Percentiles rank a stretch among this genome's conserved stretches.
Evolutionary conservation across 2,888 invertebrate species (phyloP).

Genomic region (Tetragonula carbonaria): DNA sequence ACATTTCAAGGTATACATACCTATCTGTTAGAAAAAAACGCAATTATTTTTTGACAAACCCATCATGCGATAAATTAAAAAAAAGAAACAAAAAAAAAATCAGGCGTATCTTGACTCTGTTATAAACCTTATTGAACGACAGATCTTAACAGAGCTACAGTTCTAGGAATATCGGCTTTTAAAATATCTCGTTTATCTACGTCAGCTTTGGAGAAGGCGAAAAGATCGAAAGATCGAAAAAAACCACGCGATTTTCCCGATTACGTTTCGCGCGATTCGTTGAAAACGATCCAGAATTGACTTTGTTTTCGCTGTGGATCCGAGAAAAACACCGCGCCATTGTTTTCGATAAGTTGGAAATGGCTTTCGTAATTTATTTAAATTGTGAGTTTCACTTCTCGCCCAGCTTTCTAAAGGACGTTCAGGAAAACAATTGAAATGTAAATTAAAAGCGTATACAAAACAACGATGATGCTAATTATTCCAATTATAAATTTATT

Average conservation of each 20-base stretch:
- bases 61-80: no score
- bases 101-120: neutral
- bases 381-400: constrained; percentile 28
- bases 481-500: constrained; percentile 46
- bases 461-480: constrained; percentile 25
- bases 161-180: neutral
- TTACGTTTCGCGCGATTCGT: neutral
- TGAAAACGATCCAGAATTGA: neutral
- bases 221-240: neutral
- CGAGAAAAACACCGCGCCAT: constrained; percentile 13
- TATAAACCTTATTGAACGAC: neutral
- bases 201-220: neutral
- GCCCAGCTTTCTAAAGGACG: neutral
- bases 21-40: no score
- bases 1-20: no score
- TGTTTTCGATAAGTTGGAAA: constrained; percentile 25
- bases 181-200: neutral
- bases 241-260: neutral
- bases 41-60: no score
- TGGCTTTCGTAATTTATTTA: constrained; percentile 35
- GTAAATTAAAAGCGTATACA: neutral
- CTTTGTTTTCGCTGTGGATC: constrained; percentile 13
- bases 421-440: neutral
- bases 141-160: neutral
- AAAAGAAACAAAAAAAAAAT: neutral